phyloP scores from a whole-genome alignment of 2,888 invertebrate species.

The Sphinx pinastri region DNA sequence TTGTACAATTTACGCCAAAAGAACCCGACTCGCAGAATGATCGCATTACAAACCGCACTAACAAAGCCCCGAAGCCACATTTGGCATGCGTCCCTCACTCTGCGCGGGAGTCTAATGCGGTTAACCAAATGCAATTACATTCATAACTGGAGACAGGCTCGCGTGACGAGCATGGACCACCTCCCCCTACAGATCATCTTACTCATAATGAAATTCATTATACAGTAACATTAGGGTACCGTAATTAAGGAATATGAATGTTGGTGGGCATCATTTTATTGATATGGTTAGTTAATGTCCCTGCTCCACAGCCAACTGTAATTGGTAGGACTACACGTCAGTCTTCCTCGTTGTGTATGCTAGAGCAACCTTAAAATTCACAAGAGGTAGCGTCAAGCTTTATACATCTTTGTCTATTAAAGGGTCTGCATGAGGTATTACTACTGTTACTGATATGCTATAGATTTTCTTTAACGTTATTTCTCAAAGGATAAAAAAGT shows the following conservation, averaged over 20 bases:
- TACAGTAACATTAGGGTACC: not conserved
- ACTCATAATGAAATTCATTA: not conserved
- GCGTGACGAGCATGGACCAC: not conserved
- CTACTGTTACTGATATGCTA: too few species aligned
- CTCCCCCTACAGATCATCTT: not conserved
- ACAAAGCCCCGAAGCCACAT: constrained; percentile 5
- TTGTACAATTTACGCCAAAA: not conserved
- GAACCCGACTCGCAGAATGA: not conserved
- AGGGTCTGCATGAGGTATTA: too few species aligned
- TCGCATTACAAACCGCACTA: not conserved
- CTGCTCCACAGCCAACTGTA: too few species aligned
- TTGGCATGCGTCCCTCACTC: not conserved
- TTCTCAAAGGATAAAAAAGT: too few species aligned
- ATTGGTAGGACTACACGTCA: too few species aligned
- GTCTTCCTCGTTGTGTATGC: too few species aligned
- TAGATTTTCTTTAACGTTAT: too few species aligned
- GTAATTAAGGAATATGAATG: not conserved
- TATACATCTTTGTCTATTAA: too few species aligned
- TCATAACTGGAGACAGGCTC: not conserved
- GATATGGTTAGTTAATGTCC: too few species aligned
- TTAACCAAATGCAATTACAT: constrained; percentile 1
- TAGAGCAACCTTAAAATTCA: too few species aligned
- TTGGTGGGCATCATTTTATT: not conserved
- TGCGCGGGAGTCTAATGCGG: constrained; percentile 11
- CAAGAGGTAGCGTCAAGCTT: too few species aligned